Base-by-base conservation (phyloP, 2,888 invertebrate species). In the Epiblema foenella region DNA sequence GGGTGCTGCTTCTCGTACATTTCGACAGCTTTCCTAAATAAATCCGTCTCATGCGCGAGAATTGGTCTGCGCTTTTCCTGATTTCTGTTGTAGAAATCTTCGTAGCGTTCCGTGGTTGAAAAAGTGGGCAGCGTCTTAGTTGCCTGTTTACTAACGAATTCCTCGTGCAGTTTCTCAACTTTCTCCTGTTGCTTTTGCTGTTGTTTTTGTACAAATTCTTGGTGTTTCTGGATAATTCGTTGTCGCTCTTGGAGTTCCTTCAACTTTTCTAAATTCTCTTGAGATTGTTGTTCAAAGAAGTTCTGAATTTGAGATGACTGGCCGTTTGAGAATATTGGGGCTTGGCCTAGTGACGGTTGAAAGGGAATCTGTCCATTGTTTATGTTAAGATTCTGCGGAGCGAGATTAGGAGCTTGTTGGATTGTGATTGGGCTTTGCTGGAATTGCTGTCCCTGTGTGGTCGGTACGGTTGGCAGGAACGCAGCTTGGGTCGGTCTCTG, bases 171-270 rank as follows among this genome's bases (percentile, higher is more conserved):
- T 77, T 95, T 95, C 75, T 96, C 94, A 0, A 96, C 95, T 81
- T 97, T 97, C 79, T 96, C 96, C 79, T 97, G 95, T 56, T 96
- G 96, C 77, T 96, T 96, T 77, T 97, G 95, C 77, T 97, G 97
- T 79, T 97, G 97, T 80, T 96, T 96, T 78, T 97, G 96, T 5
- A 96, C 95, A 77, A 97, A 95, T 76, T 97, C 95, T 78, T 97
- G 96, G 76, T 96, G 96, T 79, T 96, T 96, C 77, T 96, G 96
- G 73, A 96, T 96, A 5, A 96, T 94, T 75, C 95, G 94, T 78
- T 96, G 96, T 76, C 96, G 95, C 76, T 97, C 96, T 77, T 95
- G 94, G 59, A 96, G 94, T 77, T 96, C 96, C 76, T 95, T 95
- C 1, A 96, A 83, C 70, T 94, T 91, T 79, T 95, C 95, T 60